Evolutionary conservation across 2,113 vertebrate genomes (phyloP).

Genomic region (Corythaeola cristata): DNA sequence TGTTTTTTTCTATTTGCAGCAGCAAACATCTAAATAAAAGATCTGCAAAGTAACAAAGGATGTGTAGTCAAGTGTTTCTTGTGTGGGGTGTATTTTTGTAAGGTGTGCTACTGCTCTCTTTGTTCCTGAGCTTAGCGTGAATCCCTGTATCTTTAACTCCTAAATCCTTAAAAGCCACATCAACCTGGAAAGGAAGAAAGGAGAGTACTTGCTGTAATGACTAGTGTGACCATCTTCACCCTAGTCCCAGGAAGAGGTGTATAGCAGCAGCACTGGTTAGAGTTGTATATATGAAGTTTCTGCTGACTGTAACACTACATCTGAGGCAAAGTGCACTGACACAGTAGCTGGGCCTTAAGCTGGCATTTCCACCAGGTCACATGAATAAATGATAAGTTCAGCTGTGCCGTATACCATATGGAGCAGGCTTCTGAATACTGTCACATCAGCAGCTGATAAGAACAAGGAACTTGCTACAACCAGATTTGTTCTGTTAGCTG

Average conservation of each 20-base stretch:
- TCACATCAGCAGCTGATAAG: background rate
- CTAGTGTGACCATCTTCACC: background rate
- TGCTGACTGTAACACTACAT: background rate
- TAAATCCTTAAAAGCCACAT: background rate
- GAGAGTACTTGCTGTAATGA: background rate
- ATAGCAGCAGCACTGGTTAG: background rate
- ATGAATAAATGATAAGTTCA: background rate
- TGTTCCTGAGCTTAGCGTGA: background rate
- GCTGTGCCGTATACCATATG: background rate
- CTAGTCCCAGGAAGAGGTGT: background rate
- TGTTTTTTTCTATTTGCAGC: conserved; percentile 37
- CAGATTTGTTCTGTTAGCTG: background rate
- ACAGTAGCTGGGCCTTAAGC: background rate
- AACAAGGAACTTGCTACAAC: background rate
- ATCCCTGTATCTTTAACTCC: background rate
- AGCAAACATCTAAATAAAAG: conserved; percentile 58
- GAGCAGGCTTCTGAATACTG: background rate
- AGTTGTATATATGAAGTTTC: background rate
- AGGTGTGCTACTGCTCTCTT: background rate
- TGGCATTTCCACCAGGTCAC: background rate
- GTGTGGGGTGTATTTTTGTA: background rate
- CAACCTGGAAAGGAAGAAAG: background rate
- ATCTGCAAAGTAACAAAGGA: conserved; percentile 38
- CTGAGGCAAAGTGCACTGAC: background rate
- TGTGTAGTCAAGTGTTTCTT: background rate